Percentiles rank a stretch among this genome's conserved stretches.
phyloP scores from a whole-genome alignment of 2,113 vertebrate species.

The Phalacrocorax brasilianus region DNA sequence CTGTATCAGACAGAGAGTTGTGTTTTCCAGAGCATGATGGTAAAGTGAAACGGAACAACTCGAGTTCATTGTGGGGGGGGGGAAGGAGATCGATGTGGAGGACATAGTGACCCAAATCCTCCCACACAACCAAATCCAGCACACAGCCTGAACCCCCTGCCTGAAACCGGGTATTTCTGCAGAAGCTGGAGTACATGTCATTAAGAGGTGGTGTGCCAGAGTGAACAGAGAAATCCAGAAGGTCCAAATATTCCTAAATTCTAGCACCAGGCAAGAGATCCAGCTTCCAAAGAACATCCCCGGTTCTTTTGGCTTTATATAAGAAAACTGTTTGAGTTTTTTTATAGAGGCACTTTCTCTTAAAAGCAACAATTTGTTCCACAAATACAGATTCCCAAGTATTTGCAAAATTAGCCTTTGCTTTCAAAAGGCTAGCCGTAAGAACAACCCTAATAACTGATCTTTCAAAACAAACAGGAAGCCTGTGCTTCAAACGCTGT shows the following conservation, averaged over 20 bases:
- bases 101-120: slow-evolving; percentile 59
- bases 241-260: background rate
- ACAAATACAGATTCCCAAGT: background rate
- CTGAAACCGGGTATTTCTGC: background rate
- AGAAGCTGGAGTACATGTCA: background rate
- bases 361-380: background rate
- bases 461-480: background rate
- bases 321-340: background rate
- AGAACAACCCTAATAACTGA: background rate
- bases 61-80: slow-evolving; percentile 4
- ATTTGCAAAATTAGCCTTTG: background rate
- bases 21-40: background rate
- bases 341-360: background rate
- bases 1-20: background rate
- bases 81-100: slow-evolving; percentile 53
- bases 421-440: background rate
- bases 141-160: background rate
- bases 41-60: background rate
- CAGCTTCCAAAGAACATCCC: background rate
- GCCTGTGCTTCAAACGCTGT: background rate
- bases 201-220: background rate
- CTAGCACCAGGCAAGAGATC: background rate
- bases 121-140: slow-evolving; percentile 18
- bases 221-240: background rate
- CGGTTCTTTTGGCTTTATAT: background rate